Evolutionary conservation across 2,113 vertebrate species (phyloP).

Genomic region (Odobenus rosmarus): DNA sequence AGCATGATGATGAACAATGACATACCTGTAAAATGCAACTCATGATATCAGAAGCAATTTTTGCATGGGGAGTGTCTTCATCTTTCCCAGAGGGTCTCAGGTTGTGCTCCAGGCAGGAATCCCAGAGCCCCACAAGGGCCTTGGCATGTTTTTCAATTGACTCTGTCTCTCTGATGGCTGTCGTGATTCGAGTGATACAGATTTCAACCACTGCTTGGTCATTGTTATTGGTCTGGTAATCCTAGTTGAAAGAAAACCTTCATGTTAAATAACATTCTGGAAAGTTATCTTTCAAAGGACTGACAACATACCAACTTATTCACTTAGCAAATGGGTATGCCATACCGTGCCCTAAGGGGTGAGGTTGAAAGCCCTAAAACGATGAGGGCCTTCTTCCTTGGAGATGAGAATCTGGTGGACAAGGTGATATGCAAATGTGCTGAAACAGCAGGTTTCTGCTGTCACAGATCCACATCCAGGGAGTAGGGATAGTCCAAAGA

Average conservation of each 20-base stretch:
- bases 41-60: conserved; percentile 98
- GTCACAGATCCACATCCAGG: background rate
- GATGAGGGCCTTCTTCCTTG: background rate
- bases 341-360: background rate
- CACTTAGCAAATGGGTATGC: background rate
- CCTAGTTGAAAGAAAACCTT: conserved; percentile 83
- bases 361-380: background rate
- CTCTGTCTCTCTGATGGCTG: conserved; percentile 93
- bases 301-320: background rate
- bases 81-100: conserved; percentile 90
- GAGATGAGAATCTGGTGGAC: background rate
- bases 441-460: background rate
- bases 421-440: background rate
- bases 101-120: conserved; percentile 95
- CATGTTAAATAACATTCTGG: background rate
- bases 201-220: conserved; percentile 99
- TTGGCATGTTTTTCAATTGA: conserved; percentile 92
- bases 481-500: background rate
- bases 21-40: conserved; percentile 98
- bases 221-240: conserved; percentile 96
- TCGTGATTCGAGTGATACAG: conserved; percentile 96
- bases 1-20: background rate
- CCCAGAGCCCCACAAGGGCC: conserved; percentile 95
- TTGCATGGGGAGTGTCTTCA: conserved; percentile 95
- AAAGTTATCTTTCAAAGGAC: background rate